Evolutionary conservation across 1,140 invertebrate genomes (phyloP).

Genomic region (Panulirus ornatus): DNA sequence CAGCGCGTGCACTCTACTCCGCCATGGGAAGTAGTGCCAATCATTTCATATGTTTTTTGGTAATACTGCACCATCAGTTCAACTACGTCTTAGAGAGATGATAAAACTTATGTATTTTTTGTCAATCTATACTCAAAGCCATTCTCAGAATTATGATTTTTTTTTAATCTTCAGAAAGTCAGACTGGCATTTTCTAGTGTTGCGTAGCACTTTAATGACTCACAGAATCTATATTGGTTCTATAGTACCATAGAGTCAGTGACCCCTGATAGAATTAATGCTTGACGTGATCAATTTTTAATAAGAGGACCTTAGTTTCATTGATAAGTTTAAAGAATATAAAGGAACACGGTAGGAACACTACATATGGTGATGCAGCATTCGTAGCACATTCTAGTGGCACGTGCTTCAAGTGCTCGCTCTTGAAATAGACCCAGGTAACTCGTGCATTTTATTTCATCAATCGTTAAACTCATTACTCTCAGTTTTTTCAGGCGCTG

Average conservation of each 20-base stretch:
- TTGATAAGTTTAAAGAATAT: not conserved
- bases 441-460: no score
- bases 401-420: not conserved
- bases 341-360: not conserved
- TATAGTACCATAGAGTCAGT: not conserved
- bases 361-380: not conserved
- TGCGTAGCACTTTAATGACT: constrained; percentile 11
- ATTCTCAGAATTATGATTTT: not conserved
- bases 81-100: no score
- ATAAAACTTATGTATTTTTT: no score
- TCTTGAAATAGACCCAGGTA: not conserved
- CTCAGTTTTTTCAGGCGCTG: no score
- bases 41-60: not conserved
- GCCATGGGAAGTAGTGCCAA: not conserved
- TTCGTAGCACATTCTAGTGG: not conserved
- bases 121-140: not conserved
- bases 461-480: no score
- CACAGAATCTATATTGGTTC: constrained; percentile 40
- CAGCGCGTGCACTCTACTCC: constrained; percentile 33
- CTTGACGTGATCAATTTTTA: not conserved
- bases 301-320: not conserved
- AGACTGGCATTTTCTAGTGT: constrained; percentile 15
- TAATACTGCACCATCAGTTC: no score
- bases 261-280: not conserved
- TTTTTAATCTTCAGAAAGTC: not conserved